These are phyloP conservation scores for Whitmania pigra DNA, from an alignment of 1,140 invertebrate genomes.

Conservation along the genomic window DNA sequence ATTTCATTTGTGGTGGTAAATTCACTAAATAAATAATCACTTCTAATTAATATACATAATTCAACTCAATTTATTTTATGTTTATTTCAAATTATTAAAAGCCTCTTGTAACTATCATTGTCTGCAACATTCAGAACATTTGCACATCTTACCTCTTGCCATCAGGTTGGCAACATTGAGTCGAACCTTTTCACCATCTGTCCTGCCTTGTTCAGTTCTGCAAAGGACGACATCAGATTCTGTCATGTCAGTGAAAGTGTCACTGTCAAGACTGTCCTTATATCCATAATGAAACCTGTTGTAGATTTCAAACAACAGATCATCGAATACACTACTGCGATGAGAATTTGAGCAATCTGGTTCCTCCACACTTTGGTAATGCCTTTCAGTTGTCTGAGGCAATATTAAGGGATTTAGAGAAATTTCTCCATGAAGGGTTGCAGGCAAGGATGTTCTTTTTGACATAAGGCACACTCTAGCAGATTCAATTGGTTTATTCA, in stretches of 20 bases:
- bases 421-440: not conserved
- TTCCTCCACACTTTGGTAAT: not conserved
- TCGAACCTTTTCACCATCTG: slow-evolving; percentile 26
- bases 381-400: not conserved
- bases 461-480: not conserved
- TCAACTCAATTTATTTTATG: too few species aligned
- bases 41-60: too few species aligned
- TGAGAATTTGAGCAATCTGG: not conserved
- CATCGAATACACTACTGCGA: slow-evolving; percentile 35
- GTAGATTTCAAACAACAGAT: slow-evolving; percentile 41
- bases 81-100: too few species aligned
- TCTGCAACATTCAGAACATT: too few species aligned
- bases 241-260: slow-evolving; percentile 42
- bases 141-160: slow-evolving; percentile 30
- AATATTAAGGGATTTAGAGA: not conserved
- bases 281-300: slow-evolving; percentile 36
- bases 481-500: not conserved
- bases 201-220: slow-evolving; percentile 25
- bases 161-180: slow-evolving; percentile 32
- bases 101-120: too few species aligned
- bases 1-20: too few species aligned
- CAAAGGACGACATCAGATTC: slow-evolving; percentile 36
- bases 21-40: too few species aligned
- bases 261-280: slow-evolving; percentile 40
- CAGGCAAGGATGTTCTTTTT: slow-evolving; percentile 1